Evolutionary conservation across 1,140 invertebrate genomes (phyloP).

Genomic region (Archivesica marissinica): DNA sequence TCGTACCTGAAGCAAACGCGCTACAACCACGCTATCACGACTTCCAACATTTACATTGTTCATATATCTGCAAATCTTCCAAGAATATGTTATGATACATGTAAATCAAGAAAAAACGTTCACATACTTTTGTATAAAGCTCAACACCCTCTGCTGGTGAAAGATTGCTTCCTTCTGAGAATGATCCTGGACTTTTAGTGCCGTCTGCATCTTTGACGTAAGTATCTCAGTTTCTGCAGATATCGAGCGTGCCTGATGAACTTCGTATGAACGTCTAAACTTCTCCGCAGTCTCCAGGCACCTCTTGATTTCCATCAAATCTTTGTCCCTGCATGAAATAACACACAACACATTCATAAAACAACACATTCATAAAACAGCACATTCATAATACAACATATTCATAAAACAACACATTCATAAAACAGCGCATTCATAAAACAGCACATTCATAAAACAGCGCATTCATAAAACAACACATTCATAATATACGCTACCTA

Average conservation of each 20-base stretch:
- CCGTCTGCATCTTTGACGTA: slow-evolving; percentile 53
- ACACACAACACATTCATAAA: neutral
- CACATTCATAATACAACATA: too few relatives aligned
- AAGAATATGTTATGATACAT: too few relatives aligned
- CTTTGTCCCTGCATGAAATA: slow-evolving; percentile 27
- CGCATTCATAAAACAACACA: too few relatives aligned
- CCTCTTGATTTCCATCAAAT: slow-evolving; percentile 11
- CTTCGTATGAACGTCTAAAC: neutral
- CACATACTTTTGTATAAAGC: slow-evolving; percentile 65
- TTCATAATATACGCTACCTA: neutral
- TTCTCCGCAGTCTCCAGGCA: slow-evolving; percentile 10
- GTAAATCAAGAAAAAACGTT: too few relatives aligned
- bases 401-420: too few relatives aligned
- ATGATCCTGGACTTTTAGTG: slow-evolving; percentile 59
- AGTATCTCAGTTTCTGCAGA: slow-evolving; percentile 58
- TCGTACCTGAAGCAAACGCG: too few relatives aligned
- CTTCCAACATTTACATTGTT: too few relatives aligned
- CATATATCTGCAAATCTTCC: too few relatives aligned
- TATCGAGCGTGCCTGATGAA: neutral
- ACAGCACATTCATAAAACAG: too few relatives aligned
- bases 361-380: too few relatives aligned
- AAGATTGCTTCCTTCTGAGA: slow-evolving; percentile 66
- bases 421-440: too few relatives aligned
- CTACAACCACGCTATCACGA: too few relatives aligned
- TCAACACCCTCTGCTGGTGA: slow-evolving; percentile 52